Conservation (phyloP, 2,888 invertebrate species). For the Panopea generosa region DNA sequence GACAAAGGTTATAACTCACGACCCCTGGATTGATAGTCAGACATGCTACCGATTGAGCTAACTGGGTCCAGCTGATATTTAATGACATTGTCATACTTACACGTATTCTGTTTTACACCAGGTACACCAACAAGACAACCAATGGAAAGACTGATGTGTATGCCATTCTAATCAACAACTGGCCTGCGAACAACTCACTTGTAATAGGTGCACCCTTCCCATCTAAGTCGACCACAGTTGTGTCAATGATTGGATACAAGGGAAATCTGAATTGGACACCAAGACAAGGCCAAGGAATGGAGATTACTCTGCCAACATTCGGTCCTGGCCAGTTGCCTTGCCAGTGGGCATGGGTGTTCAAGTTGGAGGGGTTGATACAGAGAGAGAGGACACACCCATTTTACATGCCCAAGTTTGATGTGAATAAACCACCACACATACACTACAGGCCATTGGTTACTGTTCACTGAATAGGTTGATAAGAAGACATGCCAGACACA, state of each 20-base stretch:
- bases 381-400: slow-evolving; percentile 13
- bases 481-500: too few species aligned
- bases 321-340: slow-evolving; percentile 75
- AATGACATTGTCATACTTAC: too few species aligned
- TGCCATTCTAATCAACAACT: slow-evolving; percentile 88
- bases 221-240: slow-evolving; percentile 78
- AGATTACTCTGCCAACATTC: slow-evolving; percentile 75
- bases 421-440: slow-evolving; percentile 37
- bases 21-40: too few species aligned
- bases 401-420: slow-evolving; percentile 40
- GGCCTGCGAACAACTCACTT: slow-evolving; percentile 89
- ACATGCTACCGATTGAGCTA: too few species aligned
- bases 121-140: slow-evolving; percentile 44
- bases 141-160: slow-evolving; percentile 86
- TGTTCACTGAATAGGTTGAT: slow-evolving; percentile 8
- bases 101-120: too few species aligned
- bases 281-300: slow-evolving; percentile 66
- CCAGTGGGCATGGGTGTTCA: slow-evolving; percentile 82
- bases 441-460: slow-evolving; percentile 24
- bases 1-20: too few species aligned
- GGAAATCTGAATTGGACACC: slow-evolving; percentile 65
- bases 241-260: slow-evolving; percentile 87
- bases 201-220: slow-evolving; percentile 86
- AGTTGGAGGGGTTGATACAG: slow-evolving; percentile 68
- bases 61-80: too few species aligned